Conservation (phyloP, 2,888 invertebrate species). For the Papilio demoleus region DNA sequence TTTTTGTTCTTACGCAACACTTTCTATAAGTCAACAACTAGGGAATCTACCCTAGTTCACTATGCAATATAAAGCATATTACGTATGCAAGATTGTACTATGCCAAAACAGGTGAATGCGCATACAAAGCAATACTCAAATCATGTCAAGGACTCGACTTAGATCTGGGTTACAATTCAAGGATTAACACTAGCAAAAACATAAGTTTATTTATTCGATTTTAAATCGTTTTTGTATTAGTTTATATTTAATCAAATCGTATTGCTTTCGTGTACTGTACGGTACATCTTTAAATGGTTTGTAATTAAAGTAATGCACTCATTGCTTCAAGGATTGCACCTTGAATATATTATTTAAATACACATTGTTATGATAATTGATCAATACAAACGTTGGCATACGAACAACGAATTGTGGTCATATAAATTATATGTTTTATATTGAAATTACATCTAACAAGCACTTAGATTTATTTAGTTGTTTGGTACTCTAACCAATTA, state of each 20-base stretch:
- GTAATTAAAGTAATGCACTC: constrained; percentile 24
- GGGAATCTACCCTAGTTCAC: not conserved
- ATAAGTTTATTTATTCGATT: not conserved
- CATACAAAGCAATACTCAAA: constrained; percentile 19
- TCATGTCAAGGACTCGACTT: constrained; percentile 32
- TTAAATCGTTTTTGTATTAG: too few relatives aligned
- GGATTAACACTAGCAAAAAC: constrained; percentile 1
- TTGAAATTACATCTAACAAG: too few relatives aligned
- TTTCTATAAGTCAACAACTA: not conserved
- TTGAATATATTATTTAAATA: constrained; percentile 29
- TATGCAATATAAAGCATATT: not conserved
- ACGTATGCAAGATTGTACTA: not conserved
- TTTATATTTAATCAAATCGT: not conserved
- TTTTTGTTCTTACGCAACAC: not conserved
- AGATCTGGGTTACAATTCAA: constrained; percentile 18
- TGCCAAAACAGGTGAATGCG: constrained; percentile 10
- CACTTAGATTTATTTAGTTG: too few relatives aligned
- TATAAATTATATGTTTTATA: not conserved
- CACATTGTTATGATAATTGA: constrained; percentile 16
- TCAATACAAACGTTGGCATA: constrained; percentile 8
- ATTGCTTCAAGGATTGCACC: constrained; percentile 33
- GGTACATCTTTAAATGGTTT: constrained; percentile 20
- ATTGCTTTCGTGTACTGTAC: not conserved
- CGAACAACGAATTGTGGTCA: not conserved
- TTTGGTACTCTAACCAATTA: too few relatives aligned